These are phyloP conservation scores for Hipposideros armiger DNA, from an alignment of 2,113 vertebrate species.

Conservation along the genomic window DNA sequence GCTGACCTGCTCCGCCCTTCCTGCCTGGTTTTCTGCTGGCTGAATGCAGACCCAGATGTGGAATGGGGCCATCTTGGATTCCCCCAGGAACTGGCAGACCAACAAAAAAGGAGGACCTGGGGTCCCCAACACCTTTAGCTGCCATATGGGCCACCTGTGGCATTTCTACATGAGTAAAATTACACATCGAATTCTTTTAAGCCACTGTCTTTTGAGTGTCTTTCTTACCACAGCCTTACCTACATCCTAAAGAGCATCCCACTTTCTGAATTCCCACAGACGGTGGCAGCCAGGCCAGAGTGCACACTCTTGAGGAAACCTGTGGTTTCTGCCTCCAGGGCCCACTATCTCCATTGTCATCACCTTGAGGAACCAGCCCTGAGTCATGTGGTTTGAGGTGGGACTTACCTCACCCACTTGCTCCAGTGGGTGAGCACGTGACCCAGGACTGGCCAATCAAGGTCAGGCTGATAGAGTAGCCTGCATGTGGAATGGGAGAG, in stretches of 20 bases:
- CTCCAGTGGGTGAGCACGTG: neutral
- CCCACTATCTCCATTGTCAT: neutral
- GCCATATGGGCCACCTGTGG: fast-evolving
- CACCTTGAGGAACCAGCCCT: neutral
- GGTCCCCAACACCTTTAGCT: neutral
- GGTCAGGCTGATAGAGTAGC: neutral
- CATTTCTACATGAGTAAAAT: neutral
- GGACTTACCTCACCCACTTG: neutral
- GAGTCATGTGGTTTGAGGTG: neutral
- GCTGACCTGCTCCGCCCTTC: neutral
- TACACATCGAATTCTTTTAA: neutral
- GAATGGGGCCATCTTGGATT: neutral
- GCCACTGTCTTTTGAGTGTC: neutral
- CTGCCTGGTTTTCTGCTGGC: neutral
- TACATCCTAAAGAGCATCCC: neutral
- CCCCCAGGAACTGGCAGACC: neutral
- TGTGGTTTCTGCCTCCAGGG: neutral
- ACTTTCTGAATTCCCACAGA: neutral
- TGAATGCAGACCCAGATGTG: neutral
- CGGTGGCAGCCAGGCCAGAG: neutral
- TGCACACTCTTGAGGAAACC: too few relatives aligned
- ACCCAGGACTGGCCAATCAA: neutral
- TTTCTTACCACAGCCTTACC: neutral
- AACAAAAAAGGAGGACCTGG: too few relatives aligned
- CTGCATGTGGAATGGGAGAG: neutral